Base-by-base conservation (phyloP, 2,797 vertebrate genomes). In the Erethizon dorsatum region DNA sequence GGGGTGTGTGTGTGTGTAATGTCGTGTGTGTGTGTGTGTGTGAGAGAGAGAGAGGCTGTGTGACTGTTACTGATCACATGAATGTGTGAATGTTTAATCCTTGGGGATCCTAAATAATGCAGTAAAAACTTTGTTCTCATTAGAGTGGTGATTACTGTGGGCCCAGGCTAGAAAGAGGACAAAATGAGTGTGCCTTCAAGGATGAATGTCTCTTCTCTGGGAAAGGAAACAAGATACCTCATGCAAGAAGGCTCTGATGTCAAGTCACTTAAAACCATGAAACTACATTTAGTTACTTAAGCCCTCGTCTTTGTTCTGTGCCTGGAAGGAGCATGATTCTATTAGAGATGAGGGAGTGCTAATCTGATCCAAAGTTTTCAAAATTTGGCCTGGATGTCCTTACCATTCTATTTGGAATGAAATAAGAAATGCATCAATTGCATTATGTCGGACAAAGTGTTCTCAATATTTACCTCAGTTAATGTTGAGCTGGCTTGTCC, bases 401-500 rank as follows among this genome's bases (percentile, higher is more conserved):
- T 80, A 56, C 12, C 33, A 45, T 6, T 77, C 0, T 8, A 15
- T 67, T 75, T 87, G 80, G 67, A 84, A 87, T 87, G n/a, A 95
- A 90, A 63, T 56, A 67, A 79, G 47, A 89, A 73, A 65, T 47
- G 10, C 11, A 41, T 95, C 37, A 71, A 9, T 80, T 79, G 28
- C 73, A 37, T 79, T 75, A 33, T 59, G 31, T 94, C 57, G 87
- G 26, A 41, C 15, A 50, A 54, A 83, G 9, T 41, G 15, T 85
- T 95, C 77, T 88, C 57, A 18, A 26, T 94, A 79, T 93, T 96
- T 85, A 50, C 61, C 54, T 91, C 63, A 45, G 54, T 91, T 84
- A 90, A 45, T 93, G 59, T 65, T 96, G 80, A 97, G 77, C 69
- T 96, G 67, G 56, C 31, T 83, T 7, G 10, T 84, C 77, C 95